phyloP scores from a whole-genome alignment of 2,113 vertebrate species.

The Pogona vitticeps region DNA sequence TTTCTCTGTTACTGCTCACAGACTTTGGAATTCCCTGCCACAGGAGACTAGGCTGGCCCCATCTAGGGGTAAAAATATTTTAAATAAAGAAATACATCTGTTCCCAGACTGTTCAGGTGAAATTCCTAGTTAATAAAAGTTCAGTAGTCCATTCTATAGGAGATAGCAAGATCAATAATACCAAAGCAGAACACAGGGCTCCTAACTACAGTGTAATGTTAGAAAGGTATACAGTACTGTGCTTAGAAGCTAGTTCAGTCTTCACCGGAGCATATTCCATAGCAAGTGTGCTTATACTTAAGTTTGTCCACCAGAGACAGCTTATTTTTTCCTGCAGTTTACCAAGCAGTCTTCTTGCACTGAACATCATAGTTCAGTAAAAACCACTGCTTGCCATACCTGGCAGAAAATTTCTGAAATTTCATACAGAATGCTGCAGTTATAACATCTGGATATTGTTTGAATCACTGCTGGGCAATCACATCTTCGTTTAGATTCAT shows the following conservation, averaged over 20 bases:
- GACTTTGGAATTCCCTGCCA: no score
- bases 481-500: slow-evolving; percentile 3
- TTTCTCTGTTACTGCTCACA: no score
- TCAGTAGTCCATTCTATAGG: neutral
- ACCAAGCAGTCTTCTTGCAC: neutral
- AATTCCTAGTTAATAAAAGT: no score
- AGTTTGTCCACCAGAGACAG: neutral
- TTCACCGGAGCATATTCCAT: no score
- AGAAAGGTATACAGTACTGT: no score
- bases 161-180: neutral
- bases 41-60: no score
- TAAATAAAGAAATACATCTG: no score
- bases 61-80: no score
- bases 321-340: neutral
- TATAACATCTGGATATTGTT: neutral
- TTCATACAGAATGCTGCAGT: neutral
- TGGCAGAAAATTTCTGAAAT: neutral
- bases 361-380: neutral
- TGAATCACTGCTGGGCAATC: neutral
- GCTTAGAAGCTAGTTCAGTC: no score
- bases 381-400: neutral
- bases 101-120: no score
- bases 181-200: neutral
- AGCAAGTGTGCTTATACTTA: neutral
- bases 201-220: neutral